These are phyloP conservation scores for Triplophysa rosa DNA, from an alignment of 2,113 vertebrate species.

Conservation along the genomic window DNA sequence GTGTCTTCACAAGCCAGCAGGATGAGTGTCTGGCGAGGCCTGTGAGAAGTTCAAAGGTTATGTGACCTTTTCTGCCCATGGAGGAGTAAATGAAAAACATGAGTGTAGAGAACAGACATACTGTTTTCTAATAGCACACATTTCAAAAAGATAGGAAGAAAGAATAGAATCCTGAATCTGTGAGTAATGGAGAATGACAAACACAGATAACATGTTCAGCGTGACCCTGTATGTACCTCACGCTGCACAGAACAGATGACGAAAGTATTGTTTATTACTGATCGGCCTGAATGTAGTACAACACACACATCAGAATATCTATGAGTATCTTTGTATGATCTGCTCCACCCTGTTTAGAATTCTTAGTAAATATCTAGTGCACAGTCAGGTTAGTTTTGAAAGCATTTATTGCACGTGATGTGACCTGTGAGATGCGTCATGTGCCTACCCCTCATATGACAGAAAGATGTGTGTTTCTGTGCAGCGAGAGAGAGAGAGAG, in stretches of 20 bases:
- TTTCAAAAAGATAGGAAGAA: constrained; percentile 47
- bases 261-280: too few species aligned
- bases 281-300: too few species aligned
- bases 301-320: too few species aligned
- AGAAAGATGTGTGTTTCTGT: constrained; percentile 40
- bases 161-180: constrained; percentile 14
- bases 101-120: constrained; percentile 61
- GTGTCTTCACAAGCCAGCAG: constrained; percentile 1
- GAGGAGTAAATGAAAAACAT: constrained; percentile 65
- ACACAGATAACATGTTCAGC: too few species aligned
- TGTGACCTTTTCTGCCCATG: constrained; percentile 64
- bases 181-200: constrained; percentile 12
- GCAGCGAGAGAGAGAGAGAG: not conserved
- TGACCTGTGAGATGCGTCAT: not conserved
- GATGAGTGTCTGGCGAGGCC: constrained; percentile 51
- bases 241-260: not conserved
- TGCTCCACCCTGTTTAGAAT: too few species aligned
- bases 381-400: too few species aligned
- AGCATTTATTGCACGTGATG: too few species aligned
- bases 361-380: too few species aligned
- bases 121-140: constrained; percentile 60
- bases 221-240: too few species aligned
- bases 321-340: too few species aligned
- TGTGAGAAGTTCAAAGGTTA: constrained; percentile 63
- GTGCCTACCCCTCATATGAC: not conserved